These are phyloP conservation scores for Tiliacea citrago DNA, from an alignment of 2,888 invertebrate species.

Conservation along the genomic window DNA sequence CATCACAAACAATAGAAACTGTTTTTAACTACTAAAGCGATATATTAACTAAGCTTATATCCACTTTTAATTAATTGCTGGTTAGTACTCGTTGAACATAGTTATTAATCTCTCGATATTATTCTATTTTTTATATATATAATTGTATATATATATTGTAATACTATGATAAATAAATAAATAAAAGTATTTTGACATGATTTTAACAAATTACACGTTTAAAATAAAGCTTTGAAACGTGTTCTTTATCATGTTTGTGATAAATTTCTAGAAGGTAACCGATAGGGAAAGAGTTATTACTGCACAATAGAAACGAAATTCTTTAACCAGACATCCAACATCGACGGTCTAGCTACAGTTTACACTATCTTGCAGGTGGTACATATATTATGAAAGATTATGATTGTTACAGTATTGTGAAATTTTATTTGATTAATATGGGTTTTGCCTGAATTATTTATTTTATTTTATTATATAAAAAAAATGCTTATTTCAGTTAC, in stretches of 20 bases:
- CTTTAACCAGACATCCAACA: neutral
- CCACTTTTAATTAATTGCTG: slow-evolving; percentile 34
- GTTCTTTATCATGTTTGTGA: slow-evolving; percentile 8
- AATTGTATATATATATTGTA: too few species aligned
- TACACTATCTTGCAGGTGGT: neutral
- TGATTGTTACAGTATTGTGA: too few species aligned
- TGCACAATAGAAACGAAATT: neutral
- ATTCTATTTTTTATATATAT: slow-evolving; percentile 9
- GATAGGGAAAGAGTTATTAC: neutral
- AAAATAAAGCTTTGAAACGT: neutral
- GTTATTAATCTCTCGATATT: slow-evolving; percentile 25
- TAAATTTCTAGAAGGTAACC: neutral
- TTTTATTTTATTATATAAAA: too few species aligned
- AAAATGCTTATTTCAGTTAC: too few species aligned
- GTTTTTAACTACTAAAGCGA: slow-evolving; percentile 41
- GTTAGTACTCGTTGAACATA: slow-evolving; percentile 22
- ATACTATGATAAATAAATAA: too few species aligned
- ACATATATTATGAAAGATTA: too few species aligned
- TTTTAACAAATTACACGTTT: neutral
- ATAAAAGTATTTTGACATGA: too few species aligned
- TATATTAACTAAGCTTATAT: slow-evolving; percentile 27
- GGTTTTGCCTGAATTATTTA: too few species aligned
- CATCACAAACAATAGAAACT: slow-evolving; percentile 60
- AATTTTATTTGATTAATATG: too few species aligned
- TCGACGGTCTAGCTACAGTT: neutral